Conservation (phyloP, 2,113 vertebrate species). For the Hippocampus barbouri region DNA sequence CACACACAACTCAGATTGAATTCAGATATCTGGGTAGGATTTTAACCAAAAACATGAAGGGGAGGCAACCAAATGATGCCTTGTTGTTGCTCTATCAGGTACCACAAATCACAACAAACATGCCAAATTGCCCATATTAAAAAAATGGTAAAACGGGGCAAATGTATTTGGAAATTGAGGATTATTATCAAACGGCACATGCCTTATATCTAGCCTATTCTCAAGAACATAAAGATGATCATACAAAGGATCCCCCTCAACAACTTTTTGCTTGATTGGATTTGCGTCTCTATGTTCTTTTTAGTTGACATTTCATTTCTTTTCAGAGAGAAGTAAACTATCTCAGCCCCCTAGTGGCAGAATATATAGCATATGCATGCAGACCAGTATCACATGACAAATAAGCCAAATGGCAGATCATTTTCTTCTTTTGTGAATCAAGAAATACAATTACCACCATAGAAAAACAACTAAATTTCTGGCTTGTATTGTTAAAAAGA, state of each 20-base stretch:
- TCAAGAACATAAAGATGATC: too few species aligned
- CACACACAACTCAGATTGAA: slow-evolving; percentile 16
- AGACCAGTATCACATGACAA: background rate
- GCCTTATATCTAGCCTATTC: too few species aligned
- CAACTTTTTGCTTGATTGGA: background rate
- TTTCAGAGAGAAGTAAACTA: too few species aligned
- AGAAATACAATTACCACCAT: slow-evolving; percentile 32
- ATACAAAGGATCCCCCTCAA: too few species aligned
- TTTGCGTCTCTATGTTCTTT: background rate
- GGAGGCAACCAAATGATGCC: background rate
- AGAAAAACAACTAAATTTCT: slow-evolving; percentile 39
- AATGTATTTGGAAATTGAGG: too few species aligned
- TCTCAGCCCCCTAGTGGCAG: too few species aligned
- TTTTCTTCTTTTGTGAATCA: slow-evolving; percentile 7
- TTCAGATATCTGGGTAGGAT: background rate
- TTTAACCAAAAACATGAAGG: background rate
- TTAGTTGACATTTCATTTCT: too few species aligned
- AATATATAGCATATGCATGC: too few species aligned
- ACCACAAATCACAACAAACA: background rate
- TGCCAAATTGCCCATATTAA: background rate
- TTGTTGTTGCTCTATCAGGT: background rate
- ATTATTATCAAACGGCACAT: too few species aligned
- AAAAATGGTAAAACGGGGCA: too few species aligned
- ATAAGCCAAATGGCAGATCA: background rate
- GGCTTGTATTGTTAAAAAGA: slow-evolving; percentile 35